Evolutionary conservation across 2,113 vertebrate genomes (phyloP).

Genomic region (Melanocharis versteri): DNA sequence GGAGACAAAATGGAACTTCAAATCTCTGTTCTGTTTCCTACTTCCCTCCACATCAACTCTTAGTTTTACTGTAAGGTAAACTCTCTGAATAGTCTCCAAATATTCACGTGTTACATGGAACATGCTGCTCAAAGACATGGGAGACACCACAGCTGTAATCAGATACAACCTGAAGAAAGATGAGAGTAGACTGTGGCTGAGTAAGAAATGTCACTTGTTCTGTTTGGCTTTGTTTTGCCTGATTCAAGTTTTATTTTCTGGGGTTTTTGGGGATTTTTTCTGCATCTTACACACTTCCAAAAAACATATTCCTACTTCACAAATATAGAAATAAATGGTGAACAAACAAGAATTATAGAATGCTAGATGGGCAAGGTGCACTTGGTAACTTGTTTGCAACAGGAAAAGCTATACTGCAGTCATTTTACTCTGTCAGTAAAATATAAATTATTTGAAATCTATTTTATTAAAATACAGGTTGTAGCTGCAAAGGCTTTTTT

Average conservation of each 20-base stretch:
- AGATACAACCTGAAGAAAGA: not conserved
- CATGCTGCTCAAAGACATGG: not conserved
- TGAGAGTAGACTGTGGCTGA: not conserved
- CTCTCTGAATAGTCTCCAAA: not conserved
- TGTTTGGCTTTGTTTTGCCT: not conserved
- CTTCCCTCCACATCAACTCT: not conserved
- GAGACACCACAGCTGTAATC: not conserved
- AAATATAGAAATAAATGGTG: not conserved
- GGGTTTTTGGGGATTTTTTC: accelerated
- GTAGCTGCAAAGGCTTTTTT: not conserved
- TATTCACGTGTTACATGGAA: not conserved
- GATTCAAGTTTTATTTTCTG: not conserved
- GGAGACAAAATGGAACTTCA: not conserved
- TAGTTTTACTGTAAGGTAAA: not conserved
- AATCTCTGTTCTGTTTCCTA: not conserved
- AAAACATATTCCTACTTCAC: not conserved
- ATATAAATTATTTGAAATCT: not conserved
- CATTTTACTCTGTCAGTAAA: not conserved
- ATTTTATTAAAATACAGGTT: not conserved
- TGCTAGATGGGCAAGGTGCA: not conserved
- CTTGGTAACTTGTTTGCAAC: not conserved
- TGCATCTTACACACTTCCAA: not conserved
- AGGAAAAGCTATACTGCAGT: not conserved
- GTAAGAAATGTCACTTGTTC: not conserved
- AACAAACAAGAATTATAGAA: not conserved